Conservation (phyloP, 2,888 invertebrate species). For the Patella pellucida region DNA sequence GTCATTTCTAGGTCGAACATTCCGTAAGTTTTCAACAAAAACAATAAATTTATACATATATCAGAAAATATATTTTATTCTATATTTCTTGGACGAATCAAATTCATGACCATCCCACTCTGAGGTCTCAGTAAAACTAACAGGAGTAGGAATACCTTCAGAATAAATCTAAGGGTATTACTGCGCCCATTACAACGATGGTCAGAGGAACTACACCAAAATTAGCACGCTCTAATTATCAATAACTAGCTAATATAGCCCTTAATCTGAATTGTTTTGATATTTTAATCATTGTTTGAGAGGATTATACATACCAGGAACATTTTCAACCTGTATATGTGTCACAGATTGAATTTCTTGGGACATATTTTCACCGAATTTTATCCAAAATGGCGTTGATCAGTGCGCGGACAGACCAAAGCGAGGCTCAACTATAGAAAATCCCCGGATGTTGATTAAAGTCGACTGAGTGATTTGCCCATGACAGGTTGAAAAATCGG, state of each 20-base stretch:
- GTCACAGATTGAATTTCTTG: conserved; percentile 51
- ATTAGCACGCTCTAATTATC: conserved; percentile 27
- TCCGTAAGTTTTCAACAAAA: too few relatives aligned
- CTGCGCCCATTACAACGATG: conserved; percentile 44
- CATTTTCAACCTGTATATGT: conserved; percentile 61
- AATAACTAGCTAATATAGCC: neutral
- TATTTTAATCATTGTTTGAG: conserved; percentile 11
- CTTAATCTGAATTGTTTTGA: neutral
- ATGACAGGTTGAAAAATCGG: too few relatives aligned
- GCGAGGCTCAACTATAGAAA: conserved; percentile 42
- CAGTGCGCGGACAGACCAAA: conserved; percentile 31
- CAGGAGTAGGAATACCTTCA: conserved; percentile 50
- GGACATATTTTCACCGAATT: conserved; percentile 55
- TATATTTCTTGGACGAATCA: conserved; percentile 2
- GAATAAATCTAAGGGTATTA: conserved; percentile 46
- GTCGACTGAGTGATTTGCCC: conserved; percentile 9
- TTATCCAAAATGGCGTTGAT: conserved; percentile 43
- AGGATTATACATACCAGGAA: conserved; percentile 48
- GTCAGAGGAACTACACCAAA: conserved; percentile 41
- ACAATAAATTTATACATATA: too few relatives aligned
- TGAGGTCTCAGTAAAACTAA: neutral
- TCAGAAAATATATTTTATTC: neutral
- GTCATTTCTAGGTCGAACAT: too few relatives aligned
- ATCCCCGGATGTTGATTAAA: conserved; percentile 38
- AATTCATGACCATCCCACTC: neutral